A percentile compares a stretch with the other conserved stretches of the same genome.
phyloP scores from a whole-genome alignment of 2,113 vertebrate genomes.

The Saimiri boliviensis region DNA sequence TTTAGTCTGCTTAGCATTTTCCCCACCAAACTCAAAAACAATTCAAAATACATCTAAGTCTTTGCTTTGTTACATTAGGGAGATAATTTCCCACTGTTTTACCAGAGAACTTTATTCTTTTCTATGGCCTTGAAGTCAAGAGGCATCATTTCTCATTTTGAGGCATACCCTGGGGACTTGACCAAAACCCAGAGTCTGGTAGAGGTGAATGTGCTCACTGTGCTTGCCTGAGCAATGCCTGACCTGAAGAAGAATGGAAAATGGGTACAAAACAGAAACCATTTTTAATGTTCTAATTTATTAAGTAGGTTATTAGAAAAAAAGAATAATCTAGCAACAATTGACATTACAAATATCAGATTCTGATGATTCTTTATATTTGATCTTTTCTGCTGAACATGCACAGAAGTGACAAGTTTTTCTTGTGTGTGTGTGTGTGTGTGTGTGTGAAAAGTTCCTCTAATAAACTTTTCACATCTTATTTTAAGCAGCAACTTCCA shows the following conservation, averaged over 20 bases:
- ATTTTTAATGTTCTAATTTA: neutral
- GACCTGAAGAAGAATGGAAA: neutral
- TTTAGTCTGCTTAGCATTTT: neutral
- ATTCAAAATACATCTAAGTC: neutral
- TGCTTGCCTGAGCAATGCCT: neutral
- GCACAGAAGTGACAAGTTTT: neutral
- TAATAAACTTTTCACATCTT: neutral
- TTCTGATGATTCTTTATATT: neutral
- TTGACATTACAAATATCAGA: neutral
- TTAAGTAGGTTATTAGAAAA: neutral
- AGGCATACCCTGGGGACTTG: neutral
- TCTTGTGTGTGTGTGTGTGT: neutral
- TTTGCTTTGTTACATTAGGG: neutral
- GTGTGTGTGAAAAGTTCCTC: neutral
- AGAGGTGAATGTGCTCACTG: neutral
- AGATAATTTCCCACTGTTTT: constrained; percentile 43
- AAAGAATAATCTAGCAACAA: neutral
- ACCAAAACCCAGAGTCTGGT: neutral
- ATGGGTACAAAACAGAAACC: neutral
- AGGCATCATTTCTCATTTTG: constrained; percentile 43
- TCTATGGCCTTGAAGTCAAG: constrained; percentile 14
- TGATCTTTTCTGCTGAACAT: neutral
- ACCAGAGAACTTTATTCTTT: neutral
- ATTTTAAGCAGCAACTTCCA: neutral
- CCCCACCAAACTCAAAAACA: neutral